Evolutionary conservation across 2,888 invertebrate species (phyloP).

Genomic region (Gastracanthus pulcherrimus): DNA sequence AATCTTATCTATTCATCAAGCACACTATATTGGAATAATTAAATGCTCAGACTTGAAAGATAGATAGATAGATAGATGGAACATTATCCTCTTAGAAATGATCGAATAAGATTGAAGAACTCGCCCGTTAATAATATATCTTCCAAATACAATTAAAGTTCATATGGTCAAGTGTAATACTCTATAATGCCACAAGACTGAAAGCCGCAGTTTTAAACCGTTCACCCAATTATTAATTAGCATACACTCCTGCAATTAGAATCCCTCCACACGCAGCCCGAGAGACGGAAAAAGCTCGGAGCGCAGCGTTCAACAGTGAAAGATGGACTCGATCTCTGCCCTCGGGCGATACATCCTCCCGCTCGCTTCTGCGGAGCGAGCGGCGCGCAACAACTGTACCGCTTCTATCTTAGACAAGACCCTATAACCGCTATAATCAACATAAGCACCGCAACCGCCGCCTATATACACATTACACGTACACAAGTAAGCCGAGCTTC

Average conservation of each 20-base stretch:
- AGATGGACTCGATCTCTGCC: conserved; percentile 6
- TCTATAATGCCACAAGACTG: no score
- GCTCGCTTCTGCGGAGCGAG: neutral
- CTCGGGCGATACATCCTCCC: neutral
- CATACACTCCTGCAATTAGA: conserved; percentile 18
- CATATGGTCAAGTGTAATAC: conserved; percentile 2
- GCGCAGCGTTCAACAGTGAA: neutral
- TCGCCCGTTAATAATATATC: no score
- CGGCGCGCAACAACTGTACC: conserved; percentile 24
- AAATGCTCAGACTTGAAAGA: neutral
- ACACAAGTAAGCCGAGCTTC: neutral
- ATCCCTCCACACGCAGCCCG: neutral
- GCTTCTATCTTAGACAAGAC: conserved; percentile 56
- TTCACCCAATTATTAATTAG: conserved; percentile 35
- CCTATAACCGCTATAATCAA: conserved; percentile 64
- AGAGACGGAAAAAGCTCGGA: neutral
- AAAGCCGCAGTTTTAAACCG: neutral
- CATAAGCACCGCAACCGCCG: conserved; percentile 40
- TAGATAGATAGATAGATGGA: conserved; percentile 6
- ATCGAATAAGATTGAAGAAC: no score
- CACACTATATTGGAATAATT: no score
- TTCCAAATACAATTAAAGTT: no score
- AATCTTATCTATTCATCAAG: no score
- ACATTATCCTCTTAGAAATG: no score
- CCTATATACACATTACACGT: conserved; percentile 8